Base-by-base conservation (phyloP, 2,888 invertebrate species). In the Drosophila rubida region DNA sequence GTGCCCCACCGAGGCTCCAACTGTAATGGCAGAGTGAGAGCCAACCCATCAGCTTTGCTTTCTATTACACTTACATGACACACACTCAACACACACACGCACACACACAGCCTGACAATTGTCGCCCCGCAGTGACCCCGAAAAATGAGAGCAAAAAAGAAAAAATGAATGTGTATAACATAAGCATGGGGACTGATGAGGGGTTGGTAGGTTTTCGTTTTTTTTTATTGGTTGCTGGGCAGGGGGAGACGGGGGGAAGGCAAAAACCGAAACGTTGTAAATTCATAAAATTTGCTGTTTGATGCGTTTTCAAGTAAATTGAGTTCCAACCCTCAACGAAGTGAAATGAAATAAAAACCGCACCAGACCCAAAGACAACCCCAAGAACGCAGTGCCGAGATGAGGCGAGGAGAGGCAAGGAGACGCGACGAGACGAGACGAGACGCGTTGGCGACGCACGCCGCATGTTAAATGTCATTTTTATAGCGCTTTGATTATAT, bases 261-360 rank as follows among this genome's bases (percentile, higher is more conserved):
- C 57, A 69, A 82, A 79, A 64, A 82, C 73, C 76, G 82, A 85
- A 88, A 83, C 80, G 84, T 88, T 88, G 88, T 84, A 85, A 85
- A 85, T 85, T 85, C 84, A 85, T 85, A 85, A 85, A 85, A 85
- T 88, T 88, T 84, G 88, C 84, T 80, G 88, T 83, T 88, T 86
- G 87, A 86, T 85, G 88, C 84, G 88, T 85, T 85, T 83, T 83
- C 81, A 88, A 83, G 87, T 88, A 85, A 85, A 85, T 85, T 85
- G 88, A 86, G 88, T 88, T 85, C 82, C 84, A 85, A 88, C 84
- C 88, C 88, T 82, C 81, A 72, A 76, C 78, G 73, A 80, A 80
- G 69, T 75, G 78, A 82, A 84, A 87, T 79, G 83, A 84, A 87
- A 85, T 87, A 87, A 85, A 87, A 84, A 85, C 88, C 83, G 64